Conservation (phyloP, 1,140 invertebrate species). For the Phymorhynchus buccinoides region DNA sequence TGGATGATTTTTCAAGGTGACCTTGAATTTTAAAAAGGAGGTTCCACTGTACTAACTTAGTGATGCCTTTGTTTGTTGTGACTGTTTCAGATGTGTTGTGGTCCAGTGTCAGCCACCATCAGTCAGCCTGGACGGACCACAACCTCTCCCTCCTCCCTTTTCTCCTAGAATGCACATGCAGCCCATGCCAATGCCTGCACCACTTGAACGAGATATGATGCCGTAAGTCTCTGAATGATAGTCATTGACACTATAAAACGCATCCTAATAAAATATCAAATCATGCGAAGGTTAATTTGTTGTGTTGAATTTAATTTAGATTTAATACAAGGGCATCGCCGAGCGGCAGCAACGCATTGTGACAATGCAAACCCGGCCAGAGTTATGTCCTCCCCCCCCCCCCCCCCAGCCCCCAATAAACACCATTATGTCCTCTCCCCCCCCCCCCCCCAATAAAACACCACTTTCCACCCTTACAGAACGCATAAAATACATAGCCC, state of each 20-base stretch:
- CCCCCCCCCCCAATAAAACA: too few species aligned
- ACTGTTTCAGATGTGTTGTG: slow-evolving; percentile 19
- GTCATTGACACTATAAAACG: neutral
- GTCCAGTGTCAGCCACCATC: neutral
- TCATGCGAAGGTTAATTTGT: too few species aligned
- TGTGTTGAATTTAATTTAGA: too few species aligned
- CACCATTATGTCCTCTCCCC: too few species aligned
- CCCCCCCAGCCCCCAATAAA: too few species aligned
- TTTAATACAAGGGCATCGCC: too few species aligned
- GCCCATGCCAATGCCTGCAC: slow-evolving; percentile 35
- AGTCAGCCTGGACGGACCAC: slow-evolving; percentile 32
- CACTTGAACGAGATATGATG: slow-evolving; percentile 36
- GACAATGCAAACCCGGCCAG: too few species aligned
- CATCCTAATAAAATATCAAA: neutral
- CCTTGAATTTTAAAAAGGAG: neutral
- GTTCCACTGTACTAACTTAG: neutral
- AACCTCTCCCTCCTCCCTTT: slow-evolving; percentile 25
- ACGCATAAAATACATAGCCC: too few species aligned
- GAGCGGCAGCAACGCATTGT: too few species aligned
- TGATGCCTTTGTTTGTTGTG: neutral
- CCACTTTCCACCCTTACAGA: too few species aligned
- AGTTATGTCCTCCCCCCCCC: too few species aligned
- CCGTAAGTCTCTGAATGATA: slow-evolving; percentile 29
- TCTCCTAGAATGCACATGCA: slow-evolving; percentile 37
- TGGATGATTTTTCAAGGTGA: neutral